These are phyloP conservation scores for Crotalus viridis DNA, from an alignment of 2,113 vertebrate species.

Conservation along the genomic window DNA sequence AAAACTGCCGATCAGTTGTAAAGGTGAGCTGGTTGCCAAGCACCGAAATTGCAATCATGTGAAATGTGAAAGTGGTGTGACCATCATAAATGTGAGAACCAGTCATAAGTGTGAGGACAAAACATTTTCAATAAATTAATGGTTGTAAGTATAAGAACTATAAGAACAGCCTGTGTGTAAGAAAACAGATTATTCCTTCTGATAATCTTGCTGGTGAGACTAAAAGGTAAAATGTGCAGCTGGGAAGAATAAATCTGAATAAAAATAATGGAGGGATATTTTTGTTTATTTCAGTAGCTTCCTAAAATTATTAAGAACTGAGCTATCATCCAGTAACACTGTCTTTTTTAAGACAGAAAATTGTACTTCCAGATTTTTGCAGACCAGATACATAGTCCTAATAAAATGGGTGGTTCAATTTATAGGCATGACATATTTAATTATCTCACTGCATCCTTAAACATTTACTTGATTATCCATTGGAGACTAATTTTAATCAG, in stretches of 20 bases:
- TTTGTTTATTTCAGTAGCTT: conserved; percentile 20
- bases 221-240: not conserved
- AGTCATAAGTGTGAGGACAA: not conserved
- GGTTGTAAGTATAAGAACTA: not conserved
- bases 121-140: not conserved
- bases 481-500: not conserved
- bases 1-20: not conserved
- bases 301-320: not conserved
- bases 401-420: conserved; percentile 13
- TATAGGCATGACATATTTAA: conserved; percentile 1
- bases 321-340: too few species aligned
- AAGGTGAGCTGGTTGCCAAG: not conserved
- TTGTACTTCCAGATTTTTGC: not conserved
- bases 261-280: conserved; percentile 27
- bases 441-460: not conserved
- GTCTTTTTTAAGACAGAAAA: not conserved
- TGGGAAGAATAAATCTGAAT: not conserved
- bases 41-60: not conserved
- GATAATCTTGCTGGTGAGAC: not conserved
- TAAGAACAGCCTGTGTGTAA: not conserved
- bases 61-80: not conserved
- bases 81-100: not conserved
- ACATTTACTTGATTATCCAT: not conserved
- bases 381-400: not conserved
- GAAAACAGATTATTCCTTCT: not conserved